Evolutionary conservation across 1,140 invertebrate genomes (phyloP), one percentile per base, ranked within the genome.

Genomic region (Euura saliciscinereae): DNA sequence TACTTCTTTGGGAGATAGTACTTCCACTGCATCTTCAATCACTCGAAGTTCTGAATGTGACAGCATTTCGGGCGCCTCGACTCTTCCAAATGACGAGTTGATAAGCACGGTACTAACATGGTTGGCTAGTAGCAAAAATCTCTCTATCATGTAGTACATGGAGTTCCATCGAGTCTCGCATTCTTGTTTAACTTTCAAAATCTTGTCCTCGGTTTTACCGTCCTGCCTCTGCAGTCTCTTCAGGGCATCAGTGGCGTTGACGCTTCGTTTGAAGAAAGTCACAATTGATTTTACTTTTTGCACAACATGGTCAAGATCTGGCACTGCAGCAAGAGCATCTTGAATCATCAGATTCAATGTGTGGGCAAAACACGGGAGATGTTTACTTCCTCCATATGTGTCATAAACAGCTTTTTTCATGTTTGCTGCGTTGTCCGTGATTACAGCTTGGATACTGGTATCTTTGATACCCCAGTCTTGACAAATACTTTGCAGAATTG

Each of bases 1-100:
- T 71, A 78, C 78, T 79, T 85, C 82, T 3, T 86, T 43, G 1
- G 82, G 82, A 70, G 79, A 69, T 66, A 87, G 71, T n/a, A 87
- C 42, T 10, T 72, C 28, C 59, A 83, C 67, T 64, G 85, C 70
- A 43, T 79, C 79, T 73, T 78, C 76, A 6, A 84, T 6, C 69
- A 80, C 76, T 3, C 71, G 71, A 44, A 84, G 66, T 78, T 87
- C 82, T 51, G 76, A 70, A 11, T 66, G 78, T 76, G 45, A 72
- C 8, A 86, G 72, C 80, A 87, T 82, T 6, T 78, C 46, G 6
- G 83, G 82, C 28, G 28, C 28, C 28, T 70, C 79, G 69, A 72
- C 75, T 75, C 84, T 78, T 28, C 28, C 28, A 1, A 28, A 28
- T 28, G 28, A 28, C 28, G 28, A 28, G 42, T 79, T 74, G 73